Conservation (phyloP, 2,113 vertebrate species). For the Antigone vipio region DNA sequence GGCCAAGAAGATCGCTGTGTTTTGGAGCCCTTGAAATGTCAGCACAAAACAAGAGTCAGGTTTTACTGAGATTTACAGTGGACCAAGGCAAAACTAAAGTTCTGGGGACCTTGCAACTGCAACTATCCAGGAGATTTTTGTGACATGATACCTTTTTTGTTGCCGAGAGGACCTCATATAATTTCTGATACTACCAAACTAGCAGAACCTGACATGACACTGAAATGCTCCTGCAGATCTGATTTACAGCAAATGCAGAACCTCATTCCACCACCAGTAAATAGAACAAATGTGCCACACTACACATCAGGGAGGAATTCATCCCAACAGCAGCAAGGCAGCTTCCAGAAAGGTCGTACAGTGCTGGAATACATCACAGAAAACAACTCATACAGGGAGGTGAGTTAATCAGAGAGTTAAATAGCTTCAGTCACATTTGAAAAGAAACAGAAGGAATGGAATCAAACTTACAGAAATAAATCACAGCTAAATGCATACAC, state of each 20-base stretch:
- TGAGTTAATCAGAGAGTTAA: constrained; percentile 42
- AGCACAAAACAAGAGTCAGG: not conserved
- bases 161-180: not conserved
- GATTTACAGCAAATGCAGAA: constrained; percentile 9
- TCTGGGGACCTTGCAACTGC: not conserved
- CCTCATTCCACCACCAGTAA: constrained; percentile 3
- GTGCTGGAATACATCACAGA: constrained; percentile 39
- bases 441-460: constrained; percentile 41
- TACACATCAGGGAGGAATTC: not conserved
- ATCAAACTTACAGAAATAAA: constrained; percentile 29
- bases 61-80: constrained; percentile 9
- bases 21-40: constrained; percentile 26
- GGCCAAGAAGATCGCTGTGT: not conserved
- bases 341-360: not conserved
- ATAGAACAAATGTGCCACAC: constrained; percentile 5
- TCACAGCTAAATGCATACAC: not conserved
- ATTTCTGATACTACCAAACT: not conserved
- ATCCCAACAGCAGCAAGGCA: not conserved
- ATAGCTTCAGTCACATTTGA: constrained; percentile 35
- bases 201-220: constrained; percentile 6
- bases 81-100: not conserved
- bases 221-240: constrained; percentile 8
- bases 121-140: not conserved
- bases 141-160: not conserved
- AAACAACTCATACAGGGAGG: constrained; percentile 11